Evolutionary conservation across 2,113 vertebrate species (phyloP).

Genomic region (Entomyzon cyanotis): DNA sequence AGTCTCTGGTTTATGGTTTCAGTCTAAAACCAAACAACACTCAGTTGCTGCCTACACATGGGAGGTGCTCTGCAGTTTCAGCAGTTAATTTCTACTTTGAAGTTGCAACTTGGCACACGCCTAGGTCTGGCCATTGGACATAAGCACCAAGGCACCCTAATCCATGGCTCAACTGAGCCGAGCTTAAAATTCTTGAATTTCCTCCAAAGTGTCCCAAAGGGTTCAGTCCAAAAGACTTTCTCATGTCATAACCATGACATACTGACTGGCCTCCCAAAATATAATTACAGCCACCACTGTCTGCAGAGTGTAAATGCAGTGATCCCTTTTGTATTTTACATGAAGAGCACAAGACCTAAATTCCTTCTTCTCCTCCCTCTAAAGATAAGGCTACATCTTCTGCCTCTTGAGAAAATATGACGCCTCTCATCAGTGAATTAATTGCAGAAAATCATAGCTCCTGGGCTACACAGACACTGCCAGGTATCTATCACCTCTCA

Average conservation of each 20-base stretch:
- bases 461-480: background rate
- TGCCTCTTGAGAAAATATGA: background rate
- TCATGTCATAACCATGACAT: background rate
- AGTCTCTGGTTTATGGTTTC: background rate
- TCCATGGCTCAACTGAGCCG: background rate
- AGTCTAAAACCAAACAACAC: background rate
- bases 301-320: background rate
- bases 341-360: background rate
- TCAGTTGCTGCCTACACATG: background rate
- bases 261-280: background rate
- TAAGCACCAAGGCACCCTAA: background rate
- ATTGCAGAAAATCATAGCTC: background rate
- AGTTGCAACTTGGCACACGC: background rate
- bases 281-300: background rate
- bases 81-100: background rate
- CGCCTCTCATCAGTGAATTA: background rate
- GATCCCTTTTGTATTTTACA: background rate
- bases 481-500: background rate
- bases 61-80: constrained; percentile 16
- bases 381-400: background rate
- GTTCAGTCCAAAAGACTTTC: background rate
- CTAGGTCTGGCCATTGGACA: background rate
- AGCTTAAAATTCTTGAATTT: background rate
- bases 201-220: background rate
- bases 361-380: background rate